These are phyloP conservation scores for Acanthornis magna DNA, from an alignment of 2,797 vertebrate genomes.

Conservation along the genomic window DNA sequence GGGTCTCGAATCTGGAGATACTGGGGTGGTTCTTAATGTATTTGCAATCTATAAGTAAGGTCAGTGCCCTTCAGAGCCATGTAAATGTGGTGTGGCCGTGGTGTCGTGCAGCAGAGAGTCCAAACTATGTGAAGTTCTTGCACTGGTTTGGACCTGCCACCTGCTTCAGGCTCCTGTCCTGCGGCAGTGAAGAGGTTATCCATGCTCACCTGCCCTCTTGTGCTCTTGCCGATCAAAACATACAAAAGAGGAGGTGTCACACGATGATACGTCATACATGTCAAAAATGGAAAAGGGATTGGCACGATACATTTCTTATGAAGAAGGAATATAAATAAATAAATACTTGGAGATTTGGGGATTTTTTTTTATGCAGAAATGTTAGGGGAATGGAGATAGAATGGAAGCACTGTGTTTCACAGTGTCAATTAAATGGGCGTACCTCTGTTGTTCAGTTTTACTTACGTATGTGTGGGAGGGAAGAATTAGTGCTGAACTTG, in stretches of 20 bases:
- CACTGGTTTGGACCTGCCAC: rapidly evolving
- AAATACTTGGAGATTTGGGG: neutral
- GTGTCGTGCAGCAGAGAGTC: neutral
- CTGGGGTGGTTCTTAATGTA: rapidly evolving
- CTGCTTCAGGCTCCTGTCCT: neutral
- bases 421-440: neutral
- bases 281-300: neutral
- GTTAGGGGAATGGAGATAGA: neutral
- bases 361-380: neutral
- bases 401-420: neutral
- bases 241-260: neutral
- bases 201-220: neutral
- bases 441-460: neutral
- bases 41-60: neutral
- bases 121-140: neutral
- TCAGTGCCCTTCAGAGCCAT: neutral
- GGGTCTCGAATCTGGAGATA: neutral
- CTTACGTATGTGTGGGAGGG: neutral
- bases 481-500: neutral
- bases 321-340: neutral
- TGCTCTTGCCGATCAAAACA: rapidly evolving
- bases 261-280: rapidly evolving
- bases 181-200: neutral
- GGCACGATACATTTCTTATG: rapidly evolving
- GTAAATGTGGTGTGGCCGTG: rapidly evolving